These are phyloP conservation scores for cattle (Bos taurus) DNA, from an alignment of 2,113 vertebrate genomes.

Conservation along the genomic window DNA sequence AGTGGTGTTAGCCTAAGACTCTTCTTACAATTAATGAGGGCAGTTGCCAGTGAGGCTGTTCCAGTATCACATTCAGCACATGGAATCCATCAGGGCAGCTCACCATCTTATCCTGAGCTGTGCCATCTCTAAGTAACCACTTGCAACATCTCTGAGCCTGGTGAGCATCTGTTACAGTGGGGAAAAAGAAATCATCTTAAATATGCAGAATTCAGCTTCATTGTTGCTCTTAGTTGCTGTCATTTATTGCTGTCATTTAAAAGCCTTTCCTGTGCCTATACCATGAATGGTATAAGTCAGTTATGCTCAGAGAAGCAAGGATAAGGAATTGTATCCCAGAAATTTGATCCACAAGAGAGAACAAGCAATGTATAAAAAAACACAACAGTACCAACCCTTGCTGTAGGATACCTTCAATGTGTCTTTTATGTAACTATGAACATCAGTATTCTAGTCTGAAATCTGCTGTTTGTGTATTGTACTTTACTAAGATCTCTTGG, in stretches of 20 bases:
- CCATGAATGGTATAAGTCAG: neutral
- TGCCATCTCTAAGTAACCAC: accelerated
- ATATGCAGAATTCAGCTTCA: neutral
- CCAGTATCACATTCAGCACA: too few relatives aligned
- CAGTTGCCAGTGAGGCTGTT: neutral
- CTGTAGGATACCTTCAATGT: too few relatives aligned
- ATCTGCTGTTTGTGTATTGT: accelerated
- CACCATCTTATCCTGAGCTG: accelerated
- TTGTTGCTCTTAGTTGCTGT: neutral
- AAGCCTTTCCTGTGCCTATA: neutral
- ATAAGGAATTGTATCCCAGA: neutral
- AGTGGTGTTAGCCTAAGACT: neutral
- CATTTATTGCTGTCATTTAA: neutral
- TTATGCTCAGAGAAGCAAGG: neutral
- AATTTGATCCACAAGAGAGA: neutral
- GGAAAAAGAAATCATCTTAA: neutral
- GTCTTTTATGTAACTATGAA: neutral
- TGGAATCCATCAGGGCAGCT: accelerated
- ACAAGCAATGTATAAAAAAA: accelerated
- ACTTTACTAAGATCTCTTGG: neutral
- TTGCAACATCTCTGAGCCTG: accelerated
- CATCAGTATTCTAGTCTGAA: neutral
- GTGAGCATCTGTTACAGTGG: accelerated
- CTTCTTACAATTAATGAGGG: neutral
- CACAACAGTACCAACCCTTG: accelerated